Conservation (phyloP, 1,140 invertebrate species). For the Marisa cornuarietis region DNA sequence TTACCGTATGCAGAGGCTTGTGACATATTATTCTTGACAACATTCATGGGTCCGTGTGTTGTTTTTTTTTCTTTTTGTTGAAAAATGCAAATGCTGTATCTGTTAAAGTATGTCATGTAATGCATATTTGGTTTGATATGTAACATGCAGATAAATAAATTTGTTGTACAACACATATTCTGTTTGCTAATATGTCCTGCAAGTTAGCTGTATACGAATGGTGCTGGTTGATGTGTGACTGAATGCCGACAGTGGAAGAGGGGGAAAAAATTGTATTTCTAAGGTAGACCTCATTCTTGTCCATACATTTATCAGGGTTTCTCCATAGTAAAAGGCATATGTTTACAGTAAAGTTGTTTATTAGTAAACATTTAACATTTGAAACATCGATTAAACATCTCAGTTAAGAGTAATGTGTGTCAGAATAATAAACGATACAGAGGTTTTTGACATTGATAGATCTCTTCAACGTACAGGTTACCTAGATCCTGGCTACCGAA, state of each 20-base stretch:
- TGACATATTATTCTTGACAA: slow-evolving; percentile 14
- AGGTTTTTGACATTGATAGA: no score
- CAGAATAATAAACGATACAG: no score
- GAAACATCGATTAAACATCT: no score
- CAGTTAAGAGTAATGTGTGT: no score
- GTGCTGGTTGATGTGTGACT: background rate
- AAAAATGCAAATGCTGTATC: slow-evolving; percentile 10
- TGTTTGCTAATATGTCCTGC: no score
- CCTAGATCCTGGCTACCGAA: no score
- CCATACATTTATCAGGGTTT: no score
- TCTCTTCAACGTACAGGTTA: no score
- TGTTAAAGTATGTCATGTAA: slow-evolving; percentile 14
- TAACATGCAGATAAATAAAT: slow-evolving; percentile 25
- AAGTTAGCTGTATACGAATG: no score
- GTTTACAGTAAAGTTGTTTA: no score
- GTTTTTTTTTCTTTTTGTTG: slow-evolving; percentile 12
- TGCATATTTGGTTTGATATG: slow-evolving; percentile 22
- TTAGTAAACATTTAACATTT: no score
- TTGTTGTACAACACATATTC: slow-evolving; percentile 1
- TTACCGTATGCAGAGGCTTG: slow-evolving; percentile 20
- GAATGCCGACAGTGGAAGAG: background rate
- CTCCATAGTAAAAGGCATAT: no score
- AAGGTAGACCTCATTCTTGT: background rate
- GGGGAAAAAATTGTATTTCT: background rate
- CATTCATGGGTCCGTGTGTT: slow-evolving; percentile 15